Evolutionary conservation across 1,140 invertebrate genomes (phyloP).

Genomic region (Dinothrombium tinctorium): DNA sequence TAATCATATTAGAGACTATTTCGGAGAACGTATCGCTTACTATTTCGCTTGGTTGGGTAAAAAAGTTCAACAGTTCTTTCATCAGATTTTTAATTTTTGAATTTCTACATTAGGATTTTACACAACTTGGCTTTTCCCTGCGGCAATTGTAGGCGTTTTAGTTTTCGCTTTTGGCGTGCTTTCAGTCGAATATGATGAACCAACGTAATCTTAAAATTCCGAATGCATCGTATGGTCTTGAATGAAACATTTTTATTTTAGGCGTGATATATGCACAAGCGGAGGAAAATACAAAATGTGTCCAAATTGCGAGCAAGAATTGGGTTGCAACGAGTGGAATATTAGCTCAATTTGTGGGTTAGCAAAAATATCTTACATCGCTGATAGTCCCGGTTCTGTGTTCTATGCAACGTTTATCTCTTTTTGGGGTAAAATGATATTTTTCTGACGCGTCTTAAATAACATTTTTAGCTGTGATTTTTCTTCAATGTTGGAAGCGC

Average conservation of each 20-base stretch:
- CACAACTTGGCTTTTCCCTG: constrained; percentile 64
- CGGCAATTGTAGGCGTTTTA: constrained; percentile 58
- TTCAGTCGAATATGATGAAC: constrained; percentile 28
- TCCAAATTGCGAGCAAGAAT: constrained; percentile 45
- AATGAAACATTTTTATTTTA: no score
- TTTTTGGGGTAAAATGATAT: constrained; percentile 45
- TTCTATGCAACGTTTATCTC: constrained; percentile 51
- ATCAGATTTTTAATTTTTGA: no score
- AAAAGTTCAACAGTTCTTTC: constrained; percentile 4
- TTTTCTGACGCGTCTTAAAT: no score
- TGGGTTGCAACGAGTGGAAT: constrained; percentile 40
- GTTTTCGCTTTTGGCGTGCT: constrained; percentile 47
- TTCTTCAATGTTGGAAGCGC: constrained; percentile 89
- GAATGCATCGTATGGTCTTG: no score
- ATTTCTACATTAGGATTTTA: constrained; percentile 39
- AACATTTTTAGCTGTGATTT: constrained; percentile 50
- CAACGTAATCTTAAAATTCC: no score
- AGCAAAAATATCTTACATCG: constrained; percentile 38
- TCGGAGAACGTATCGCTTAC: constrained; percentile 86
- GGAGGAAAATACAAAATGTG: constrained; percentile 36
- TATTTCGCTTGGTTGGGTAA: constrained; percentile 82
- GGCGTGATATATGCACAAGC: constrained; percentile 23
- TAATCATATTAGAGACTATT: constrained; percentile 81
- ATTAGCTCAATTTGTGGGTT: constrained; percentile 41
- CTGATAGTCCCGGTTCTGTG: constrained; percentile 51